phyloP scores from a whole-genome alignment of 2,113 vertebrate species.

The Leucosticte australis region DNA sequence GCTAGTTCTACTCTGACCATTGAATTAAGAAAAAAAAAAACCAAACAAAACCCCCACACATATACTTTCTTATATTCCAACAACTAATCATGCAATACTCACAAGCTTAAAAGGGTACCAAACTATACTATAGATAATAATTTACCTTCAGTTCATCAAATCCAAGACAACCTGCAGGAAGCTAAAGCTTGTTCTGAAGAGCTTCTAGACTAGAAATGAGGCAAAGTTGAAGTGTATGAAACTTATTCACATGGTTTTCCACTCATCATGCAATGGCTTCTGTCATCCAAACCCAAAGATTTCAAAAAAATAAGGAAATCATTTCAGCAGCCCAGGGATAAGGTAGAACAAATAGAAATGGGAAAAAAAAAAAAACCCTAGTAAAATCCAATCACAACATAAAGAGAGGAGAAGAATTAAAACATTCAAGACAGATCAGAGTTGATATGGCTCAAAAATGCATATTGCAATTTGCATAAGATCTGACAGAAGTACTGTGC shows the following conservation, averaged over 20 bases:
- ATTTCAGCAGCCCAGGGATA: not conserved
- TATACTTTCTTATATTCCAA: not conserved
- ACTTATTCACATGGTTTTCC: not conserved
- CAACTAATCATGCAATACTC: not conserved
- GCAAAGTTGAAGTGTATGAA: not conserved
- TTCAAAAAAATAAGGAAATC: not conserved
- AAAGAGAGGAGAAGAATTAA: not conserved
- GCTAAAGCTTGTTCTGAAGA: not conserved
- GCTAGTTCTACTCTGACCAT: not conserved
- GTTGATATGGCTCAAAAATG: not conserved
- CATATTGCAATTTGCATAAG: not conserved
- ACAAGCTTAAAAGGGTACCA: not conserved
- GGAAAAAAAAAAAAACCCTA: too few relatives aligned
- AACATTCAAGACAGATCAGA: not conserved
- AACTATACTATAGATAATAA: not conserved
- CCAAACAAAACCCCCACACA: too few relatives aligned
- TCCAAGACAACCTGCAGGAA: not conserved
- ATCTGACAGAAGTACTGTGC: not conserved
- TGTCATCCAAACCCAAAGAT: not conserved
- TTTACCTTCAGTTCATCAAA: not conserved
- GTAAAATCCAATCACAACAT: not conserved
- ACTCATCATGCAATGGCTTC: not conserved
- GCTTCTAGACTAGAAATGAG: not conserved
- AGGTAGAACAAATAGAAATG: not conserved
- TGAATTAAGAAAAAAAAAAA: not conserved